Evolutionary conservation across 2,797 vertebrate species (phyloP), one percentile per base, ranked within the genome.

Genomic region (Tympanoctomys barrerae): DNA sequence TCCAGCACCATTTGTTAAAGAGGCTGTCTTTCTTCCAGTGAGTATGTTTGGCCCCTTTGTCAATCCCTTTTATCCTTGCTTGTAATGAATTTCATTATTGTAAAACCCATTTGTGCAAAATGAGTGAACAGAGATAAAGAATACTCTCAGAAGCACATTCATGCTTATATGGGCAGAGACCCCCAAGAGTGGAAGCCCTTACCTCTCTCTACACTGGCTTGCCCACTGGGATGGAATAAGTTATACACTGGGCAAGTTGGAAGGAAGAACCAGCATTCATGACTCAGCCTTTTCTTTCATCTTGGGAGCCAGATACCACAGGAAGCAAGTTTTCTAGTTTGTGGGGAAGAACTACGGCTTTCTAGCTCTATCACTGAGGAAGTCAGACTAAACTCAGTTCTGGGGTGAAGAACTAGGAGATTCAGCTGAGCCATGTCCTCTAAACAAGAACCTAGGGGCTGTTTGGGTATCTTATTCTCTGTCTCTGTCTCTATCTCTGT

Each of bases 71-170:
- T n/a, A n/a, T n/a, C n/a, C 2, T 90, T 90, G 70, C 82, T 90
- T 92, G n/a, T 12, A 80, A 95, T 96, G 87, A 93, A 96, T 93
- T 89, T 94, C 70, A 91, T 96, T 97, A 95, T 61, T 82, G 39
- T 91, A 82, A 96, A 97, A 96, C 68, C 49, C 90, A 86, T 24
- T 87, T 96, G 92, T 90, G 66, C 19, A 26, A 70, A 78, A 78
- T 33, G 82, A 87, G 89, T 87, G 49, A 92, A 83, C 1, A 12
- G 59, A 93, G 88, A 89, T 90, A 68, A 90, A 13, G 49, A 57
- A 95, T 91, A 52, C 11, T 68, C 87, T 75, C 24, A 31, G 94
- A 94, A 77, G 46, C 83, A 49, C 57, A 49, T 83, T 83, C 4
- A 21, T 54, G 88, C 57, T 42, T 90, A 26, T 61, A 4, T 31